These are phyloP conservation scores for Eulacestoma nigropectus DNA, from an alignment of 2,113 vertebrate species.

Conservation along the genomic window DNA sequence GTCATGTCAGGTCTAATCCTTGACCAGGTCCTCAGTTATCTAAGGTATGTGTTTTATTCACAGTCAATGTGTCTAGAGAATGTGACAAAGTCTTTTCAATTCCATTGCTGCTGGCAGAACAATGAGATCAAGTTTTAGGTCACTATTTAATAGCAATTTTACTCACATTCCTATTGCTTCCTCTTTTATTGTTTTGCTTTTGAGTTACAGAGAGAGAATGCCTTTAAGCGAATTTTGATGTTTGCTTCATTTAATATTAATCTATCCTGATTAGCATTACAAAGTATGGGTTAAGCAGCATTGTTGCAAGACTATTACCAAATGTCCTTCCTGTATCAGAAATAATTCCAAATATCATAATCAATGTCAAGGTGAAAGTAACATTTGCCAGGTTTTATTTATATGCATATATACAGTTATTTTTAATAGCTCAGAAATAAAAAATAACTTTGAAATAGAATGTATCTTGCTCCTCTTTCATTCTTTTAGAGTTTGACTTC, in stretches of 20 bases:
- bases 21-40: not conserved
- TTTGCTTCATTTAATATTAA: not conserved
- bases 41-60: not conserved
- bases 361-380: not conserved
- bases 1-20: conserved; percentile 12
- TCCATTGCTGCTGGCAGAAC: not conserved
- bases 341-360: not conserved
- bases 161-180: not conserved
- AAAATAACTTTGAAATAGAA: not conserved
- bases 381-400: not conserved
- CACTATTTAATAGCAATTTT: not conserved
- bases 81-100: not conserved
- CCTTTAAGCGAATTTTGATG: not conserved
- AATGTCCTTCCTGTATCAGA: not conserved
- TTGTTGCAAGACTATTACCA: not conserved
- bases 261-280: not conserved
- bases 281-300: not conserved
- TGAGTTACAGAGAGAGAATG: not conserved
- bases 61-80: not conserved
- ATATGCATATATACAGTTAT: not conserved
- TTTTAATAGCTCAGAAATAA: not conserved
- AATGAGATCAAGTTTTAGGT: not conserved
- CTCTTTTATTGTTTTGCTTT: not conserved
- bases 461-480: not conserved
- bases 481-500: not conserved